These are phyloP conservation scores for Salpingus planirostris DNA, from an alignment of 2,888 invertebrate genomes.

Conservation along the genomic window DNA sequence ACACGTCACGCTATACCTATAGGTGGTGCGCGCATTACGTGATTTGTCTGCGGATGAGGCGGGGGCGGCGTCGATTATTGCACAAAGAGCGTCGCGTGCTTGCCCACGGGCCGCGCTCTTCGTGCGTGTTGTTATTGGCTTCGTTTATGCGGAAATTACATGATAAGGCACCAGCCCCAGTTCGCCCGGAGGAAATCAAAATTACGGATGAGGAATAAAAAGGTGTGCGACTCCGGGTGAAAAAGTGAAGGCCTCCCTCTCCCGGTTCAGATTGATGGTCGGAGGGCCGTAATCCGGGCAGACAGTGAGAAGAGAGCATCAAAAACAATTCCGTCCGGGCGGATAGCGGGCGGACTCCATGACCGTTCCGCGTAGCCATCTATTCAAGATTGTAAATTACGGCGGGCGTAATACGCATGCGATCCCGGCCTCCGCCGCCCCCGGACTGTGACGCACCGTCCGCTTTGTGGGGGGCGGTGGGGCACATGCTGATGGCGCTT, in stretches of 20 bases:
- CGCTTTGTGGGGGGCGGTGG: slow-evolving; percentile 5
- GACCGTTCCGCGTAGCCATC: slow-evolving; percentile 31
- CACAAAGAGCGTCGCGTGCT: slow-evolving; percentile 25
- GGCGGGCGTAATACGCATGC: slow-evolving; percentile 33
- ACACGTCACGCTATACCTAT: no score
- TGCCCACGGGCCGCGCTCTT: slow-evolving; percentile 28
- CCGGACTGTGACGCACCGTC: slow-evolving; percentile 27
- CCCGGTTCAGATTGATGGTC: slow-evolving; percentile 10
- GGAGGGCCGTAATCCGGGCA: slow-evolving; percentile 7
- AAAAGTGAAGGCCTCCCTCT: no score
- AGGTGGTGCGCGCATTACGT: no score
- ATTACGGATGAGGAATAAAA: no score
- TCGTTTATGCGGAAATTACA: slow-evolving; percentile 34
- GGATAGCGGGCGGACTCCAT: slow-evolving; percentile 31
- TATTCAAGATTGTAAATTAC: slow-evolving; percentile 38
- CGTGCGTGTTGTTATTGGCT: slow-evolving; percentile 32
- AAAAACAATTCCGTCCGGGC: slow-evolving; percentile 35
- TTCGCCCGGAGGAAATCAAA: no score
- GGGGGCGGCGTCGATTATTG: slow-evolving; percentile 24
- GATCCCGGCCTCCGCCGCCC: slow-evolving; percentile 22
- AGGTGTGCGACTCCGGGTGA: no score
- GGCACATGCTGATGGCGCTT: slow-evolving; percentile 34
- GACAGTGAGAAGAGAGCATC: slow-evolving; percentile 28
- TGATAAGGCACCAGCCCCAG: slow-evolving; percentile 29
- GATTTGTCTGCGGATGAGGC: no score